phyloP scores from a whole-genome alignment of 2,888 invertebrate species.

The Papilio protenor region DNA sequence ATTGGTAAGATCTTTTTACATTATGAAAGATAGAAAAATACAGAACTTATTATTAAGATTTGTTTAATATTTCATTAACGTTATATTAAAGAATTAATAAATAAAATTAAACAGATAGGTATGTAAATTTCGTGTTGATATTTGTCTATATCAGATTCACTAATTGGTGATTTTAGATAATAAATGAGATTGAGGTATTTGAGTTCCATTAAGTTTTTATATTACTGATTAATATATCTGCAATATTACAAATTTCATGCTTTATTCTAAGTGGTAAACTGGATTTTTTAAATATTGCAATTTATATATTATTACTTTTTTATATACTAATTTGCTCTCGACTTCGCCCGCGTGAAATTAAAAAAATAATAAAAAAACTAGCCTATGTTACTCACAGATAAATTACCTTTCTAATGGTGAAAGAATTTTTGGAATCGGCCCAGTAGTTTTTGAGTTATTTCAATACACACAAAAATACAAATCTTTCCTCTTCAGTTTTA shows the following conservation, averaged over 20 bases:
- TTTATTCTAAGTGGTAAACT: background rate
- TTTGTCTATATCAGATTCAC: slow-evolving; percentile 1
- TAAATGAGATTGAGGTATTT: slow-evolving; percentile 1
- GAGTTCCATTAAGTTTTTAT: slow-evolving; percentile 3
- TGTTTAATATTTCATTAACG: background rate
- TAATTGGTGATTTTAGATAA: background rate
- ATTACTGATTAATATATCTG: background rate
- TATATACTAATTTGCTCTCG: background rate
- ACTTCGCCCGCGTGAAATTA: too few species aligned
- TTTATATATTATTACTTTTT: background rate
- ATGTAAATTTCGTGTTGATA: slow-evolving; percentile 9
- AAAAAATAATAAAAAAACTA: too few species aligned
- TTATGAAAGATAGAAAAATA: background rate
- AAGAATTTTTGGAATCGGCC: too few species aligned
- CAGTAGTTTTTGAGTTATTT: too few species aligned
- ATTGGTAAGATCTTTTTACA: background rate
- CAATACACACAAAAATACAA: too few species aligned
- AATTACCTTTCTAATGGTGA: too few species aligned
- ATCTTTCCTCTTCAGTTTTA: too few species aligned
- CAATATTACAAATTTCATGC: background rate
- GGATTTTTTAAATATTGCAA: background rate
- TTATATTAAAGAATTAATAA: background rate
- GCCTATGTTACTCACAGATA: too few species aligned
- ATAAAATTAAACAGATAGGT: background rate
- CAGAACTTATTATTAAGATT: background rate